Conservation (phyloP, 2,113 vertebrate genomes). For the Alexandromys fortis region DNA sequence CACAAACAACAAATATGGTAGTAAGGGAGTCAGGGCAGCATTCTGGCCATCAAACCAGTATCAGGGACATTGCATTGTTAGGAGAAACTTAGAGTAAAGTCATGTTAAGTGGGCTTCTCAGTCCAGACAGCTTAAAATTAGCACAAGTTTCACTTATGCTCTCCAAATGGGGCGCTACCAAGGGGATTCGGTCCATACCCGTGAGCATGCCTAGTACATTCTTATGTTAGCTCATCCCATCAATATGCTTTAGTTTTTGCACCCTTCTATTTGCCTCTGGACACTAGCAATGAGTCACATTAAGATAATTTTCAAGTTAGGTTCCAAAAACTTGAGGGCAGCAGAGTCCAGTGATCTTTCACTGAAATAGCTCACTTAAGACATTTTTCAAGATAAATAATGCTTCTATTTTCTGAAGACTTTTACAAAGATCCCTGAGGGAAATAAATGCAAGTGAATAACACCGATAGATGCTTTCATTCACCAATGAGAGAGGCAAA, state of each 20-base stretch:
- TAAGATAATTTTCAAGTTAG: not conserved
- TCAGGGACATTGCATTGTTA: not conserved
- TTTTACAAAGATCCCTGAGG: not conserved
- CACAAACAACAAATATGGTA: not conserved
- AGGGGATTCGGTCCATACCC: not conserved
- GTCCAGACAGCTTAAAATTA: not conserved
- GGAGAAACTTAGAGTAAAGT: not conserved
- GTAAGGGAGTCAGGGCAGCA: not conserved
- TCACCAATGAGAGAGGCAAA: not conserved
- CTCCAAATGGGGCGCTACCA: not conserved
- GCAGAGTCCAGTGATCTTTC: not conserved
- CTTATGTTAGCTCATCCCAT: not conserved
- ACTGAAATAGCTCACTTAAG: not conserved
- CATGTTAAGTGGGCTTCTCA: not conserved
- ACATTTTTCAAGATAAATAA: not conserved
- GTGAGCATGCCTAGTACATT: not conserved
- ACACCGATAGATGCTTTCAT: not conserved
- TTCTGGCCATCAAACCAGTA: not conserved
- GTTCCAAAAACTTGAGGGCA: not conserved
- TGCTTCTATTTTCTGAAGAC: constrained; percentile 28
- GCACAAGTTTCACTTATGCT: not conserved
- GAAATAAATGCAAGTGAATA: constrained; percentile 18
- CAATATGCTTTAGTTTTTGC: not conserved
- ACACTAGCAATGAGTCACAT: not conserved
- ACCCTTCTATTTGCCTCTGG: not conserved